Evolutionary conservation across 2,888 invertebrate species (phyloP).

Genomic region (Bugulina stolonifera): DNA sequence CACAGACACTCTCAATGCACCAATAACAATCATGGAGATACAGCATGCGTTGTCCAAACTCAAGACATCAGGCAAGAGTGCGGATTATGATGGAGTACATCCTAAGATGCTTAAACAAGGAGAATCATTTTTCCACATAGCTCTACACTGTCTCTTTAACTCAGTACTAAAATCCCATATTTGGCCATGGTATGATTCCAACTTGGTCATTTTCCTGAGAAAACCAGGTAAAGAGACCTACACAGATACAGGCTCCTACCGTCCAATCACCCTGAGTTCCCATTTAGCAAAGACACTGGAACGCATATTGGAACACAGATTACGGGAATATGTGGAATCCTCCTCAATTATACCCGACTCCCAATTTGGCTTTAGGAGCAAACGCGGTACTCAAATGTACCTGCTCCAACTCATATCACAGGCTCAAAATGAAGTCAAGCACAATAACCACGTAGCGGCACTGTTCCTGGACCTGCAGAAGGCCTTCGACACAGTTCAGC

Average conservation of each 20-base stretch:
- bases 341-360: not conserved
- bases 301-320: not conserved
- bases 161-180: no score
- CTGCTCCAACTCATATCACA: not conserved
- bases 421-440: not conserved
- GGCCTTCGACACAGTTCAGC: conserved; percentile 1
- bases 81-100: no score
- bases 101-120: no score
- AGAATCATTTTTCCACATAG: no score
- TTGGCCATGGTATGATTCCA: not conserved
- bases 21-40: not conserved
- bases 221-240: not conserved
- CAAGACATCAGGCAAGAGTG: no score
- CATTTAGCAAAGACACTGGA: not conserved
- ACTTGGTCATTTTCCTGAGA: not conserved
- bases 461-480: not conserved
- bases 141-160: no score
- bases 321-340: not conserved
- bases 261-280: not conserved
- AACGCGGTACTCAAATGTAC: not conserved
- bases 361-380: not conserved
- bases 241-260: conserved; percentile 2
- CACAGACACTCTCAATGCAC: not conserved
- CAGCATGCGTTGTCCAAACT: not conserved
- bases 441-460: not conserved